phyloP scores from a whole-genome alignment of 2,888 invertebrate species.

The Celastrina argiolus region DNA sequence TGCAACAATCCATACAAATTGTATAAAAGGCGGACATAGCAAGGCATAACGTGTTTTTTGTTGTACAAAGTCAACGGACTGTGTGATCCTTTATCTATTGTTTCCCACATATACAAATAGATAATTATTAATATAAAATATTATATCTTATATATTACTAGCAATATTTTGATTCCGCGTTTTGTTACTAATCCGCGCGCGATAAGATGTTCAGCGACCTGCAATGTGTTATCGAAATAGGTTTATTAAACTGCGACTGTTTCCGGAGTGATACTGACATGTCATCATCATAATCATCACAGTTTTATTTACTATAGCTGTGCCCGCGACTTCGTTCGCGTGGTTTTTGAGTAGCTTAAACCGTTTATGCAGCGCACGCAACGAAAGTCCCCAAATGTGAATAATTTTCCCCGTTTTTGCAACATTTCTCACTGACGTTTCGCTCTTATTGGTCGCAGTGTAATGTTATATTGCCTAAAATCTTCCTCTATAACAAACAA shows the following conservation, averaged over 20 bases:
- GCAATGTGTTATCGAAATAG: constrained; percentile 14
- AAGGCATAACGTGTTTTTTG: too few species aligned
- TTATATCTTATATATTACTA: constrained; percentile 6
- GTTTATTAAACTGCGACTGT: constrained; percentile 5
- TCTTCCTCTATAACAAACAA: too few species aligned
- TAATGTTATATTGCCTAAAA: too few species aligned
- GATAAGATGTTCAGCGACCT: constrained; percentile 9
- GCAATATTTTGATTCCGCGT: not conserved
- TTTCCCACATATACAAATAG: too few species aligned
- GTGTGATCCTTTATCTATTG: not conserved
- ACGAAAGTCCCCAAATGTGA: too few species aligned
- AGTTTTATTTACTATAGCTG: not conserved
- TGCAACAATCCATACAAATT: too few species aligned
- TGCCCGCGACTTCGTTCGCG: too few species aligned
- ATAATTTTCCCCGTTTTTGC: too few species aligned
- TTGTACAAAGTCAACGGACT: not conserved
- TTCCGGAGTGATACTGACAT: not conserved
- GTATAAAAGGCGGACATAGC: not conserved
- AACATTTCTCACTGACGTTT: too few species aligned
- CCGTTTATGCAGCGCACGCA: too few species aligned
- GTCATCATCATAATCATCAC: not conserved
- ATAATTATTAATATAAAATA: not conserved
- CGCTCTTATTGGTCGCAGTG: too few species aligned
- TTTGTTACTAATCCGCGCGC: not conserved
- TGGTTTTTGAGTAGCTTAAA: too few species aligned